Percentiles rank a stretch among this genome's conserved stretches.
Evolutionary conservation across 2,113 vertebrate species (phyloP).

Genomic region (Lepus timidus): DNA sequence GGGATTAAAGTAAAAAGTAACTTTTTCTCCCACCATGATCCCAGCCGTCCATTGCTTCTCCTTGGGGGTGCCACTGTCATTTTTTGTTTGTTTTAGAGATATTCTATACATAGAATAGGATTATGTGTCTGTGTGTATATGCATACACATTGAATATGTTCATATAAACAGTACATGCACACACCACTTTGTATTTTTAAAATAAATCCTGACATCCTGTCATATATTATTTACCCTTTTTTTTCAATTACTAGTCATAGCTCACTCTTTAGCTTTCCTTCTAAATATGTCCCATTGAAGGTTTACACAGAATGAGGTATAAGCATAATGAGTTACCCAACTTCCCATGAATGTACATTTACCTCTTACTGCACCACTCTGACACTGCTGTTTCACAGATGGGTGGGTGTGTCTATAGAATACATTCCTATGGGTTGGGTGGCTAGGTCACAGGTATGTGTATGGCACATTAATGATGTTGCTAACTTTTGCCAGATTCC

Average conservation of each 20-base stretch:
- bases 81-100: background rate
- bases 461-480: background rate
- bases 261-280: background rate
- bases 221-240: background rate
- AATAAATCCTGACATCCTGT: background rate
- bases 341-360: background rate
- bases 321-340: background rate
- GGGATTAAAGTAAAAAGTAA: slow-evolving; percentile 28
- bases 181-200: background rate
- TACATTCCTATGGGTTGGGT: background rate
- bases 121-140: background rate
- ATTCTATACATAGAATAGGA: background rate
- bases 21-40: background rate
- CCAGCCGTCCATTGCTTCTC: background rate
- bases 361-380: background rate
- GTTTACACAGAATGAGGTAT: background rate
- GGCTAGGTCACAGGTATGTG: background rate
- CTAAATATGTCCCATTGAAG: background rate
- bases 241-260: background rate
- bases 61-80: background rate
- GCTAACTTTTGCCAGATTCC: background rate
- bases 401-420: background rate
- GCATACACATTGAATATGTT: background rate
- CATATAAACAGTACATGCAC: background rate
- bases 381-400: background rate